Base-by-base conservation (phyloP, 2,797 vertebrate genomes). In the Sebastes glaucus region DNA sequence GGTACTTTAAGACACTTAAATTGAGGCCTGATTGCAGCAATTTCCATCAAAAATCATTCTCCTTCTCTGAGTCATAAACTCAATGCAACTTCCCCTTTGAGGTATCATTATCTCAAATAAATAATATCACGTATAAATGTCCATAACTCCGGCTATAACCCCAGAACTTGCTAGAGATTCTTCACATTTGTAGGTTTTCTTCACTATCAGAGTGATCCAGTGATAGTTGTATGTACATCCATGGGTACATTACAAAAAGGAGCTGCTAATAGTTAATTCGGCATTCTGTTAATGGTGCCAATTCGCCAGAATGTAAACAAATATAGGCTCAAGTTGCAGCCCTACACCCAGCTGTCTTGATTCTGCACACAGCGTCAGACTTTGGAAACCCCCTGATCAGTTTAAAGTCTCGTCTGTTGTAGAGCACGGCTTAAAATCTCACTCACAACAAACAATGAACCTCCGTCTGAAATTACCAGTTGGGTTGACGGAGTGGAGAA, bases 401-500 rank as follows among this genome's bases (percentile, higher is more conserved):
- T 77, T 62, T 77, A 33, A 74, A 30, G 23, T 42, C 63, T 61
- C 18, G 57, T 53, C 62, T 35, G 38, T 42, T 65, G 32, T 75
- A 16, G 7, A 65, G 62, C 28, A 60, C 11, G 0, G 69, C 76
- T 42, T 27, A 27, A 71, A 71, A 23, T 59, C 74, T 80, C 62
- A 27, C 68, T 78, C 62, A 6, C 65, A 27, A 77, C 80, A 70
- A 66, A 63, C 56, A 30, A 9, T 11, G 28, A 52, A n/a, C 35
- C 66, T 52, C 53, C 11, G 56, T 30, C 73, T 67, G 70, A 74
- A 74, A 79, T 49, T 18, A 57, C 42, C 68, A 10, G 67, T 59
- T 14, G 5, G 9, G 65, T 9, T 72, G 81, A 89, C 64, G 74
- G 78, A 90, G 83, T 23, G 11, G 33, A 85, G 82, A 77, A 56